phyloP scores from a whole-genome alignment of 2,797 vertebrate genomes.

The Enteromius fasciolatus region DNA sequence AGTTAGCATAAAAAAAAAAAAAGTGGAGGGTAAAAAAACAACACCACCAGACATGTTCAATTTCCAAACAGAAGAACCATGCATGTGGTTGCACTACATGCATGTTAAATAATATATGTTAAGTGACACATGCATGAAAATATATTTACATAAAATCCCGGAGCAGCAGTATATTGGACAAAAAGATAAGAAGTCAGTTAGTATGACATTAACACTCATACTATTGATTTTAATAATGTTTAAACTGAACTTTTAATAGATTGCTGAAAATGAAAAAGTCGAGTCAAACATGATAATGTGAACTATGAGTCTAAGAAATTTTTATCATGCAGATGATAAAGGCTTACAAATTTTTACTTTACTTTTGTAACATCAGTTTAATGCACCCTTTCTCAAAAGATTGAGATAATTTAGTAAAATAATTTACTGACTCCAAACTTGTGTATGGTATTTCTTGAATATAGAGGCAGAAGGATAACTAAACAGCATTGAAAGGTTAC shows the following conservation, averaged over 20 bases:
- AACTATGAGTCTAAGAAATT: background rate
- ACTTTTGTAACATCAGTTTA: background rate
- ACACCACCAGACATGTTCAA: background rate
- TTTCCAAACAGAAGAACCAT: background rate
- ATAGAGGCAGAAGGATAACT: background rate
- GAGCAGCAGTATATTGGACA: background rate
- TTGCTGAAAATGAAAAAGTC: background rate
- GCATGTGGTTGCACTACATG: background rate
- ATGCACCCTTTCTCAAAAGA: background rate
- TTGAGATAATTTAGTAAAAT: too few relatives aligned
- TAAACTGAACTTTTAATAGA: background rate
- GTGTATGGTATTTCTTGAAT: background rate
- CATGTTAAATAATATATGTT: background rate
- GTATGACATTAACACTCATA: background rate
- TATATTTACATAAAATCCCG: background rate
- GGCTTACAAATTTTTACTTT: background rate
- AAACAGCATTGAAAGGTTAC: background rate
- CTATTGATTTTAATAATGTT: conserved; percentile 4
- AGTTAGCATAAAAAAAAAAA: background rate
- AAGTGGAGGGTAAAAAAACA: background rate
- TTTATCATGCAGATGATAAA: background rate
- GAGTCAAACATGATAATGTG: background rate
- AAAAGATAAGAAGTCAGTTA: background rate
- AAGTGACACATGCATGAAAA: background rate
- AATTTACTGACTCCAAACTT: background rate